A percentile compares a stretch with the other conserved stretches of the same genome.
These are phyloP conservation scores for Poecile montanus DNA, from an alignment of 2,797 vertebrate genomes.

Conservation along the genomic window DNA sequence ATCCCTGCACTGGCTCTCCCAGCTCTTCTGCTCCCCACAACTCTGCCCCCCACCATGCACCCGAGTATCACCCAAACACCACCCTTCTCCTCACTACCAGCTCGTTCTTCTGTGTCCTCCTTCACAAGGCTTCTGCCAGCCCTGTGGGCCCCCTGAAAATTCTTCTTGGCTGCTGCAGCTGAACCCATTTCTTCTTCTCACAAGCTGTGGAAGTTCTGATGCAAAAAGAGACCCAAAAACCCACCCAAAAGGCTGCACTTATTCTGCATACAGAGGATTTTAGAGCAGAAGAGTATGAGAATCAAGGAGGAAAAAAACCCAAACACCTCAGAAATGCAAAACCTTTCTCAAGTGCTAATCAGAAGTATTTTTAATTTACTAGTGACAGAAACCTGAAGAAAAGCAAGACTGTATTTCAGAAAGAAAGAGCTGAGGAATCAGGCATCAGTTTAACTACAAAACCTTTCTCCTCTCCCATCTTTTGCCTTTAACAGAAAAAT, in stretches of 20 bases:
- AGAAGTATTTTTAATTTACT: background rate
- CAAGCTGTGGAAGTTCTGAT: rapidly evolving
- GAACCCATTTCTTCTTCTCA: background rate
- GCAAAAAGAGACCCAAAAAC: background rate
- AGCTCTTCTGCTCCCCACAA: background rate
- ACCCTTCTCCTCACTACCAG: background rate
- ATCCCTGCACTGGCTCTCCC: background rate
- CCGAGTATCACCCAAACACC: rapidly evolving
- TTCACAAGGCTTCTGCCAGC: background rate
- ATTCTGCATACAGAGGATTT: background rate
- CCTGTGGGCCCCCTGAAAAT: rapidly evolving
- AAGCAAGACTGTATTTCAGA: background rate
- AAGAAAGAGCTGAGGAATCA: background rate
- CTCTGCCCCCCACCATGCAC: rapidly evolving
- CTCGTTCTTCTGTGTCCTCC: background rate
- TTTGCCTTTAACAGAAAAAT: background rate
- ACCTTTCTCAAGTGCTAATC: background rate
- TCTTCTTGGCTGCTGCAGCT: background rate
- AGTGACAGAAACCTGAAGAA: background rate
- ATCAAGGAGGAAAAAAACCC: background rate
- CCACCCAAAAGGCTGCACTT: background rate
- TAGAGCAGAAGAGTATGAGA: background rate
- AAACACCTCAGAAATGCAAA: background rate
- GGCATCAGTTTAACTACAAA: background rate
- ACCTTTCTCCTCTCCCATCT: background rate